Base-by-base conservation (phyloP, 2,113 vertebrate species). In the Dipodomys stephensi region DNA sequence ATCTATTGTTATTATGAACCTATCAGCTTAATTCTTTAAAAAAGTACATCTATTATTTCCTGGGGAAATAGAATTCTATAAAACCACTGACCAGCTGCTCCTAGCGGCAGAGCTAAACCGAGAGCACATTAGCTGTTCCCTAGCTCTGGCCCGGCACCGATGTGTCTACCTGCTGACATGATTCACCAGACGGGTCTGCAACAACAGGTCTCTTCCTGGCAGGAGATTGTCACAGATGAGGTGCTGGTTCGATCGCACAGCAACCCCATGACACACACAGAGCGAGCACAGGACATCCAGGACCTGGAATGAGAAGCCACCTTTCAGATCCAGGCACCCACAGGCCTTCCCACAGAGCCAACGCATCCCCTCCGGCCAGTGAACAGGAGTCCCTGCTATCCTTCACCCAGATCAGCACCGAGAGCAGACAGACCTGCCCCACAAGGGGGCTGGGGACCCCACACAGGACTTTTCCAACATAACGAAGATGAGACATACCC, bases 141-240 rank as follows among this genome's bases (percentile, higher is more conserved):
- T 13, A 20, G 16, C 25, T 5, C 44, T 4, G 74, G 64, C 0
- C 0, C 20, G 12, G 64, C 12, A 0, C 30, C 5, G 49, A 53
- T 28, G 44, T 44, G 72, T 23, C 91, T 98, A 99, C 99, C 99
- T 99, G 99, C 98, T 99, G 93, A 99, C 99, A 2, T 99, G 99
- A 97, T 99, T 99, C 93, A 99, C 98, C 85, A 99, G 99, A 0
- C 99, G 98, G 0, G 99, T 99, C 97, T 99, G 99, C 88, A 99
- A 96, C 15, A 99, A 97, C 7, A 99, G 97, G 79, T 99, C 99
- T 98, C 99, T 98, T 91, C 99, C 99, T 9, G 99, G 99, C 60
- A 99, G 98, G 20, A 99, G 98, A 96, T 99, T 99, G 96, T 99
- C 99, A 98, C 99, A 99, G 96, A 99, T 99, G 84, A 99, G 98